phyloP scores from a whole-genome alignment of 2,888 invertebrate genomes.

The Geophilus truncorum region DNA sequence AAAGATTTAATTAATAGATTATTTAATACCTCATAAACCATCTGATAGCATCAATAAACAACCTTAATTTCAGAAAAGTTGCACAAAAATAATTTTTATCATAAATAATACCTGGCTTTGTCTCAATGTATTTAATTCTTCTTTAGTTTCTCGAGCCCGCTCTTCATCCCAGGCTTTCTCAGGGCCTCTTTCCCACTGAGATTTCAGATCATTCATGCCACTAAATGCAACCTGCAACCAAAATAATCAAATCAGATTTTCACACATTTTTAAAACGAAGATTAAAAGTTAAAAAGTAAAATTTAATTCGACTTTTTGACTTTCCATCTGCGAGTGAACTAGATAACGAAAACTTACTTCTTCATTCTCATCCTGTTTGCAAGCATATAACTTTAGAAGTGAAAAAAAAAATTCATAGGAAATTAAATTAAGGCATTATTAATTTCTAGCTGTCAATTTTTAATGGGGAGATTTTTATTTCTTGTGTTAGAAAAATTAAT shows the following conservation, averaged over 20 bases:
- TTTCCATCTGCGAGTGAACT: neutral
- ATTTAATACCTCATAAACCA: neutral
- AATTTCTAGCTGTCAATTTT: neutral
- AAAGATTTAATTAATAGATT: neutral
- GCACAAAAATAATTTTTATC: neutral
- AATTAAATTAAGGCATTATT: neutral
- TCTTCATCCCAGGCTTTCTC: constrained; percentile 46
- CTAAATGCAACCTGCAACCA: constrained; percentile 35
- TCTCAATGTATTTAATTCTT: constrained; percentile 80
- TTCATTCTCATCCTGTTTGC: constrained; percentile 11
- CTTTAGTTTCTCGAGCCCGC: constrained; percentile 73
- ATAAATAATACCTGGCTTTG: constrained; percentile 51
- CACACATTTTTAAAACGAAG: neutral
- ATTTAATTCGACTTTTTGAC: neutral
- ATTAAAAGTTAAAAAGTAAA: neutral
- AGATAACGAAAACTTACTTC: neutral
- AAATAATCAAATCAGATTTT: constrained; percentile 32
- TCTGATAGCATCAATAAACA: constrained; percentile 13
- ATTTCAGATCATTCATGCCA: constrained; percentile 42
- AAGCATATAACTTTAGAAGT: neutral
- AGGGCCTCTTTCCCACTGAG: constrained; percentile 42
- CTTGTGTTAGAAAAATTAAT: neutral
- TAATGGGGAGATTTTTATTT: neutral
- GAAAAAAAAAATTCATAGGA: neutral
- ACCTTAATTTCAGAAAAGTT: neutral